Evolutionary conservation across 2,888 invertebrate genomes (phyloP), one percentile per base, ranked within the genome.

Genomic region (Xestia sexstrigata): DNA sequence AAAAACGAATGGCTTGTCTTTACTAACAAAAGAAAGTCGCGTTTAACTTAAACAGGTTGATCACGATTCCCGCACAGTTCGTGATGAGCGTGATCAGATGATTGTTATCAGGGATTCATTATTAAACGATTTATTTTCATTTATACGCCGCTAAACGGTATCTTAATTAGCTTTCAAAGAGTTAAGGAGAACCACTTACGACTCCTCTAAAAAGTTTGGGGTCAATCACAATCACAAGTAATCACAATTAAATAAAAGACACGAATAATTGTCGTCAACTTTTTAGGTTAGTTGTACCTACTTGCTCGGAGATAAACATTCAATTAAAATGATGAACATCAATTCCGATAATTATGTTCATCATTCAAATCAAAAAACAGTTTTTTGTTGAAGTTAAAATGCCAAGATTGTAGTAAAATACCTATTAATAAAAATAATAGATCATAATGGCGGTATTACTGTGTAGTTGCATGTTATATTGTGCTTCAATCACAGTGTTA

Each of bases 41-140:
- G 45, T 68, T 70, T 26, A 26, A 15, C 8, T 60, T 39, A 23
- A 55, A 47, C 84, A 75, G 69, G 69, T 70, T 52, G 82, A 74
- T 85, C 83, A 83, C 82, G 82, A 85, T 45, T 68, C 49, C n/a
- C 15, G 35, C 67, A 26, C n/a, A 69, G 47, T 71, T 82, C 83
- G 86, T 82, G 82, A 81, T 70, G 4, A 47, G 23, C 65, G 72
- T 70, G 49, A 81, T 81, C 63, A 67, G 13, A 49, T 55, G 74
- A 82, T 83, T 39, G n/a, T 60, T 65, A 62, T 77, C 70, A 39
- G 4, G 49, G 8, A 62, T 60, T 15, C 42, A 82, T 77, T 81
- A 69, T 58, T 69, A 58, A 71, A n/a, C 42, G 15, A 72, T 72
- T 71, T 58, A 74, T 78, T 73, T 70, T 35, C 52, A 70, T 70